A percentile compares a stretch with the other conserved stretches of the same genome.
These are phyloP conservation scores for Lophotis ruficrista DNA, from an alignment of 2,113 vertebrate genomes.

Conservation along the genomic window DNA sequence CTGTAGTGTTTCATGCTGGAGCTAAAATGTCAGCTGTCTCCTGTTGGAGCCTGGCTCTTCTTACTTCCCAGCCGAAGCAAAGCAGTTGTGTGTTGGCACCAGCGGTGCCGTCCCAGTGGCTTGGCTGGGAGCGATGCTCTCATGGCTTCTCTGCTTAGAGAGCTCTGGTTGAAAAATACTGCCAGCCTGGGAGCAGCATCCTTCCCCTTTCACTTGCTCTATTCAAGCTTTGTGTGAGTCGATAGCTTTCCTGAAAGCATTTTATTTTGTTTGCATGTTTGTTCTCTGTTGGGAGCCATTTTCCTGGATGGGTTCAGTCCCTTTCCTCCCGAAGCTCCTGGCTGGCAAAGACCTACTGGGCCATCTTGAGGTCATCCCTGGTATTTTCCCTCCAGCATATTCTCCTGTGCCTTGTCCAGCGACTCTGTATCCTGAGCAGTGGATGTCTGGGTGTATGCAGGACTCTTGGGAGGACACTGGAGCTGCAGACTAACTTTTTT, in stretches of 20 bases:
- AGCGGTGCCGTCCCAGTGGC: neutral
- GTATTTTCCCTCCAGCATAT: slow-evolving; percentile 54
- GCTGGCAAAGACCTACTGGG: slow-evolving; percentile 64
- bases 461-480: accelerated
- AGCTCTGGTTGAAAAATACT: slow-evolving; percentile 19
- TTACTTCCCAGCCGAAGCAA: neutral
- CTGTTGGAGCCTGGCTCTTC: neutral
- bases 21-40: neutral
- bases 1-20: neutral
- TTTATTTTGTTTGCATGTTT: slow-evolving; percentile 34
- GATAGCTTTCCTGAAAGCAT: slow-evolving; percentile 9
- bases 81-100: neutral
- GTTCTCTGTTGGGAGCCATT: slow-evolving; percentile 54
- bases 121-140: neutral
- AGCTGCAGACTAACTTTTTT: neutral
- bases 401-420: neutral
- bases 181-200: neutral
- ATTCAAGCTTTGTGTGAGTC: neutral
- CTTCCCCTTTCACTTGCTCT: neutral
- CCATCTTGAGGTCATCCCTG: slow-evolving; percentile 67
- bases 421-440: neutral
- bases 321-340: slow-evolving; percentile 27
- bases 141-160: neutral
- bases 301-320: slow-evolving; percentile 37
- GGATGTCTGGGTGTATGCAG: neutral